Percentiles rank a stretch among this genome's conserved stretches.
phyloP scores from a whole-genome alignment of 2,888 invertebrate species.

The Agrilus mali region DNA sequence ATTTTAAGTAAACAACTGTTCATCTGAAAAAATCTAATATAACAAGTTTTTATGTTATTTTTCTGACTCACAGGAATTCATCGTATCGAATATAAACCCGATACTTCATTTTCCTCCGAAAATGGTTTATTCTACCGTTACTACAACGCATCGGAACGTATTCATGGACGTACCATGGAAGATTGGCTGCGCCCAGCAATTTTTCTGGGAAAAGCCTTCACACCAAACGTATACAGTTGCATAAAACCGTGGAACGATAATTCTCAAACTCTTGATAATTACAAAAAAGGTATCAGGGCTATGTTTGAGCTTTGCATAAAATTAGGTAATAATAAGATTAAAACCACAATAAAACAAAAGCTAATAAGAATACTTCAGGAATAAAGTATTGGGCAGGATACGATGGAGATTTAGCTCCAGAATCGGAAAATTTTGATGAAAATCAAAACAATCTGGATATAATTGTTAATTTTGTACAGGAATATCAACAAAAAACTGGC shows the following conservation, averaged over 20 bases:
- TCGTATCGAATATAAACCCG: conserved; percentile 16
- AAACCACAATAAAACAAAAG: not conserved
- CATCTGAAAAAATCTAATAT: no score
- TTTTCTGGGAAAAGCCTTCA: conserved; percentile 37
- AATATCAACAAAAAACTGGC: conserved; percentile 42
- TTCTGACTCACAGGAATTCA: no score
- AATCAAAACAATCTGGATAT: conserved; percentile 43
- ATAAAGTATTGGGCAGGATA: conserved; percentile 51
- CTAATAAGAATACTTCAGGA: conserved; percentile 15
- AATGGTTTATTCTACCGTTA: conserved; percentile 35
- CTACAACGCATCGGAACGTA: conserved; percentile 43
- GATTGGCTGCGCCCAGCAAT: conserved; percentile 53
- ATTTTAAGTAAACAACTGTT: no score
- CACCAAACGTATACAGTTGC: conserved; percentile 17
- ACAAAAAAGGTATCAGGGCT: conserved; percentile 44
- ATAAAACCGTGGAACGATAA: conserved; percentile 47
- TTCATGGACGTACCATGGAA: conserved; percentile 47
- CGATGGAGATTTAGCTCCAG: conserved; percentile 48
- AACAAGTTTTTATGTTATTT: no score
- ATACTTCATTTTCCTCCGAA: conserved; percentile 11
- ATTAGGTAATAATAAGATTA: conserved; percentile 31
- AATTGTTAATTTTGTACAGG: conserved; percentile 41
- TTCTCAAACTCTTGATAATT: conserved; percentile 41
- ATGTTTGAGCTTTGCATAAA: conserved; percentile 50
- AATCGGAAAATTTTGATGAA: conserved; percentile 41